Percentiles rank a stretch among this genome's conserved stretches.
Evolutionary conservation across 2,888 invertebrate species (phyloP).

Genomic region (Drosophila ochracea): DNA sequence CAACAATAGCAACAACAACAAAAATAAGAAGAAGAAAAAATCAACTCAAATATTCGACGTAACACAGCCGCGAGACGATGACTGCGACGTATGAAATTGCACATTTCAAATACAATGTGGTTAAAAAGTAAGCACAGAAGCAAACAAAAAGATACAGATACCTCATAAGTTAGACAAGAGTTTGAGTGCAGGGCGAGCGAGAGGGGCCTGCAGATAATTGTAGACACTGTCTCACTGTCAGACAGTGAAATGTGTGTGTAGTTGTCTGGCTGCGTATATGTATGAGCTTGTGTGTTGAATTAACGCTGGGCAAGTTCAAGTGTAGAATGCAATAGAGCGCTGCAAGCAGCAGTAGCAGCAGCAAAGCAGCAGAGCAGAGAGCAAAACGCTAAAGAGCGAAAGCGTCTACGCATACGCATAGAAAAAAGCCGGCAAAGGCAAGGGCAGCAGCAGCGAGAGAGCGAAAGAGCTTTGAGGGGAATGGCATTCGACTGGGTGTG

Average conservation of each 20-base stretch:
- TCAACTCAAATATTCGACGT: conserved; percentile 45
- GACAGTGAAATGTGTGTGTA: conserved; percentile 19
- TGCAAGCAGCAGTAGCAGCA: conserved; percentile 44
- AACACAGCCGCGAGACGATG: conserved; percentile 20
- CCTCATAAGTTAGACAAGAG: not conserved
- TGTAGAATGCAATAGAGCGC: conserved; percentile 78
- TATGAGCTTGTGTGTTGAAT: conserved; percentile 53
- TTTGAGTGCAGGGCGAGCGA: not conserved
- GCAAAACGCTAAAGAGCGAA: conserved; percentile 32
- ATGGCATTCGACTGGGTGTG: conserved; percentile 29
- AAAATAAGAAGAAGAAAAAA: conserved; percentile 8
- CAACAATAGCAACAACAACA: conserved; percentile 21
- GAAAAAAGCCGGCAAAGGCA: conserved; percentile 77
- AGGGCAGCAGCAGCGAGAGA: conserved; percentile 38
- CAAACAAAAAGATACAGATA: conserved; percentile 56
- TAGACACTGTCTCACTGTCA: conserved; percentile 49
- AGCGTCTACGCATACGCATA: conserved; percentile 76
- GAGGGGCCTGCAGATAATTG: conserved; percentile 54
- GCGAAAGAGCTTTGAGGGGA: conserved; percentile 24
- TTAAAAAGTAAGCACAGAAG: conserved; percentile 73
- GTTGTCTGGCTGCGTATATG: conserved; percentile 5
- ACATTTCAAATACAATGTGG: conserved; percentile 80
- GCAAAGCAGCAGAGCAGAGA: conserved; percentile 18
- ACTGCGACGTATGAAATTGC: conserved; percentile 73
- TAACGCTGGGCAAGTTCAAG: conserved; percentile 77